A percentile compares a stretch with the other conserved stretches of the same genome.
phyloP scores from a whole-genome alignment of 2,797 vertebrate species.

The Taeniopygia guttata region DNA sequence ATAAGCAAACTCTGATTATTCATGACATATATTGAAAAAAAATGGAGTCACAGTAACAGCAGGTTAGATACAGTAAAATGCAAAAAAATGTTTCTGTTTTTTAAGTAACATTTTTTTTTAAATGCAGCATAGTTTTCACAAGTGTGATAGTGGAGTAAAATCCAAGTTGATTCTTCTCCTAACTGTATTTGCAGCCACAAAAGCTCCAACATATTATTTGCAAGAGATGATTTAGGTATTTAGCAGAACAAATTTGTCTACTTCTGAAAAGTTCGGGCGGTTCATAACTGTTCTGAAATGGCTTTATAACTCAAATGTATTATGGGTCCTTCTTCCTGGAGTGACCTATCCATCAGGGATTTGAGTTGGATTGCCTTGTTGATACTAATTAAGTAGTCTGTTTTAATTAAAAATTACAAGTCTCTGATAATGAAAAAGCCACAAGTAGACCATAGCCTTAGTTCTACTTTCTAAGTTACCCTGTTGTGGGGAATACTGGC shows the following conservation, averaged over 20 bases:
- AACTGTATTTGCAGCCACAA: background rate
- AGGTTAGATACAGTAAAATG: background rate
- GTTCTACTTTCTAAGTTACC: background rate
- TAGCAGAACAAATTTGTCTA: background rate
- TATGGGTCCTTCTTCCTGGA: background rate
- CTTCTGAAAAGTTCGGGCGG: background rate
- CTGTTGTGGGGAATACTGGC: background rate
- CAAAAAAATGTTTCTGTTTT: background rate
- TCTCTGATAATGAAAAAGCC: background rate
- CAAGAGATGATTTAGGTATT: background rate
- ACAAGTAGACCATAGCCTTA: background rate
- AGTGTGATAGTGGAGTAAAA: background rate
- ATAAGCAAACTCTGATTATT: background rate
- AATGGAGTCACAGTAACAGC: background rate
- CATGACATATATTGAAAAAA: background rate
- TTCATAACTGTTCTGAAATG: background rate
- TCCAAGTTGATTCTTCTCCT: background rate
- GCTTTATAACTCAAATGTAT: background rate
- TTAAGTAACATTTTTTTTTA: background rate
- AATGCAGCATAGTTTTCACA: background rate
- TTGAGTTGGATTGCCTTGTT: background rate
- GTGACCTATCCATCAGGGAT: background rate
- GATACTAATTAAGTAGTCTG: background rate
- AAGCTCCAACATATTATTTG: background rate
- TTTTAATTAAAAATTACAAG: background rate